Evolutionary conservation across 2,113 vertebrate genomes (phyloP), one percentile per base, ranked within the genome.

Genomic region (Ophiodon elongatus): DNA sequence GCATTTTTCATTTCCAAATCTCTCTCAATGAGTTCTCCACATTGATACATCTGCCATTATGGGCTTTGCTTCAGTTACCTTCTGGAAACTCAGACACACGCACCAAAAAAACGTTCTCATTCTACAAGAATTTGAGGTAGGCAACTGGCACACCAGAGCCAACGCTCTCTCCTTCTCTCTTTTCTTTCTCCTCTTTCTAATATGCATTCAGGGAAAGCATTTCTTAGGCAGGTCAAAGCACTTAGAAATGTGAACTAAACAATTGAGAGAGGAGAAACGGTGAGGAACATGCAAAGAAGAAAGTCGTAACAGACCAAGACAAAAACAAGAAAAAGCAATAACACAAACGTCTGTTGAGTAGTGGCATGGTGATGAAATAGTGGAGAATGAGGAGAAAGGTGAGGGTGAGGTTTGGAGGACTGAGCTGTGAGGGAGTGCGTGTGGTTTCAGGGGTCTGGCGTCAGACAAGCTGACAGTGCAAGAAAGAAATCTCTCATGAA

Each of bases 381-480:
- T 33, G 57, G 3, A 57, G 43, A 66, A 41, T 25, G 31, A 31
- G 45, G 7, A 11, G 71, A 54, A 73, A 66, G 45, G 10, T 4
- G 35, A 76, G 75, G 66, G 57, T 14, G 65, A 80, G 72, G 56
- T 65, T 31, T 25, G 19, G 4, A 77, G 79, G 72, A 50, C 71
- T 4, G 82, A 64, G 2, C 52, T 65, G 13, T 59, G 68, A 76
- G 68, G 17, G 31, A 50, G 35, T 65, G 70, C 0, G 78, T 62
- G 68, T 10, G 65, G 47, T 37, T 72, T 39, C 9, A n/a, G 77
- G 54, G 65, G 27, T 70, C 84, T 91, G 86, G 91, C 72, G 2
- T 63, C 66, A 70, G 68, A 90, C 47, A 39, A 63, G 88, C 88
- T 92, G 94, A 94, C 82, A 4, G 62, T 68, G 86, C 90, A 89